Conservation (phyloP, 2,797 vertebrate species). For the Eulemur coronatus region DNA sequence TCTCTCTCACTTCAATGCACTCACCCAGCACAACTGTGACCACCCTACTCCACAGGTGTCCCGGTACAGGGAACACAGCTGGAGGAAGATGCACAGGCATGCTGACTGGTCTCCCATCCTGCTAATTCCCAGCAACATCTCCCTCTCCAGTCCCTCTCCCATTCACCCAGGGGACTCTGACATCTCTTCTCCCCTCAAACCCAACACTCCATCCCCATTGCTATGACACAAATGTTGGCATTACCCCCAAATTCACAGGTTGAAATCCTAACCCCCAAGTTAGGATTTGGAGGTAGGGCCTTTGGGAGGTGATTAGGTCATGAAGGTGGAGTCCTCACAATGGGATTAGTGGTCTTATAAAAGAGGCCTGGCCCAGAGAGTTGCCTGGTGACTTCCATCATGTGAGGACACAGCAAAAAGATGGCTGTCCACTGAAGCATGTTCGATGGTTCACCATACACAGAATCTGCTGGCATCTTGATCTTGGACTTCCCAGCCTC, state of each 20-base stretch:
- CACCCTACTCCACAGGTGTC: fast-evolving
- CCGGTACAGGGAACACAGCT: no score
- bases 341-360: neutral
- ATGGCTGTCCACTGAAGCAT: neutral
- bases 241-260: neutral
- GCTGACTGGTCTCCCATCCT: neutral
- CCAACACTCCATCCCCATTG: neutral
- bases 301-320: no score
- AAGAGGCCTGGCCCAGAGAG: neutral
- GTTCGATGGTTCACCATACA: neutral
- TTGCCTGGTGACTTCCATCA: neutral
- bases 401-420: neutral
- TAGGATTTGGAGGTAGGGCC: neutral
- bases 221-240: neutral
- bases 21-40: neutral
- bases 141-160: neutral
- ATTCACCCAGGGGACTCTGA: neutral
- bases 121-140: neutral
- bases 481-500: neutral
- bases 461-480: neutral
- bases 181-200: neutral
- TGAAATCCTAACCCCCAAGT: neutral
- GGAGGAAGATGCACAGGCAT: no score
- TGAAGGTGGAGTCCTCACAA: neutral
- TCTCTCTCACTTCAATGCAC: neutral